A percentile compares a stretch with the other conserved stretches of the same genome.
Conservation (phyloP, 2,797 vertebrate species). For the Sebastes aleutianus region DNA sequence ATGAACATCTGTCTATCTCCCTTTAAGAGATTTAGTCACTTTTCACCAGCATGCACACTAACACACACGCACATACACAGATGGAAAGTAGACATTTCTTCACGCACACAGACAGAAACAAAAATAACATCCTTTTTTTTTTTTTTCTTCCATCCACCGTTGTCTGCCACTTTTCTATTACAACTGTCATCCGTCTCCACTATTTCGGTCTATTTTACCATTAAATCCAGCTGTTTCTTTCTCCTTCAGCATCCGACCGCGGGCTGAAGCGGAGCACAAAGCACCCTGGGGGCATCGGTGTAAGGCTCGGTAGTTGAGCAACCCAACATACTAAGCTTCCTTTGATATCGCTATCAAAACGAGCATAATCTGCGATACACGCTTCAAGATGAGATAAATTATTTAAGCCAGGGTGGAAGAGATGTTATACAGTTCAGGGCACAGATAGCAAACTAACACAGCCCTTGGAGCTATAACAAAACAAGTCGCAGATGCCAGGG, state of each 20-base stretch:
- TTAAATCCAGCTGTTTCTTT: slow-evolving; percentile 39
- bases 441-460: slow-evolving; percentile 34
- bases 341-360: slow-evolving; percentile 79
- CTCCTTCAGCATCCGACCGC: slow-evolving; percentile 71
- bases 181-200: slow-evolving; percentile 2
- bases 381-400: slow-evolving; percentile 79
- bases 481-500: slow-evolving; percentile 19
- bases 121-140: not conserved
- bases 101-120: not conserved
- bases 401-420: slow-evolving; percentile 70
- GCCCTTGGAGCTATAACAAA: slow-evolving; percentile 40
- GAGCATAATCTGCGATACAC: slow-evolving; percentile 75
- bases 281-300: slow-evolving; percentile 60
- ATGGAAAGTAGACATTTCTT: not conserved
- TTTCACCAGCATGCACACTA: not conserved
- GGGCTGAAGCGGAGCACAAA: slow-evolving; percentile 66
- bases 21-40: slow-evolving; percentile 16
- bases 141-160: not conserved
- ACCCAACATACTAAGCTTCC: slow-evolving; percentile 43
- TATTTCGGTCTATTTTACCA: slow-evolving; percentile 26
- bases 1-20: slow-evolving; percentile 45
- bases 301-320: slow-evolving; percentile 51
- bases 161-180: not conserved
- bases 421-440: slow-evolving; percentile 50
- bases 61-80: not conserved